A percentile compares a stretch with the other conserved stretches of the same genome.
Conservation (phyloP, 2,113 vertebrate species). For the Prunella fulvescens region DNA sequence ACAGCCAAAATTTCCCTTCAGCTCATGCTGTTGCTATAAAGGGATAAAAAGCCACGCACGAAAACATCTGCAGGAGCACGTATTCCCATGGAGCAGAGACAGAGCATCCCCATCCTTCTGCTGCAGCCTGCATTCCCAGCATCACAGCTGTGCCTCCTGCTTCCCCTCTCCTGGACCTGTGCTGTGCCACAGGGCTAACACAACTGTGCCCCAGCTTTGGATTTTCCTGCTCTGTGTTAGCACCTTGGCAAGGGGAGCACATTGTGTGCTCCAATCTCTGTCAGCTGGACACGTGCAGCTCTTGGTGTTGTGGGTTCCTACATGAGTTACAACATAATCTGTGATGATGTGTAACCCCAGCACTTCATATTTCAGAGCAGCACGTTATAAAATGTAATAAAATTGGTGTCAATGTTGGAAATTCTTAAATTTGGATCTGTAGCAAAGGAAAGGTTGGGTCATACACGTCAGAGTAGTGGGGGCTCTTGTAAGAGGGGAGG, state of each 20-base stretch:
- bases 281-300: not conserved
- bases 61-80: not conserved
- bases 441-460: not conserved
- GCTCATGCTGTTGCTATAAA: not conserved
- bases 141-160: not conserved
- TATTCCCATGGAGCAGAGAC: not conserved
- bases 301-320: not conserved
- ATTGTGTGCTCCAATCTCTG: not conserved
- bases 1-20: not conserved
- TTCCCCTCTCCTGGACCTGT: not conserved
- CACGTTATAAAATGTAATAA: not conserved
- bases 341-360: not conserved
- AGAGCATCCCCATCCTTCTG: not conserved
- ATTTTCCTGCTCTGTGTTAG: not conserved
- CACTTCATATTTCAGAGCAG: not conserved
- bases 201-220: not conserved
- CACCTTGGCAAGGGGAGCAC: not conserved
- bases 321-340: not conserved
- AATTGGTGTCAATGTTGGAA: not conserved
- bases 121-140: not conserved
- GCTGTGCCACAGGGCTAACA: not conserved
- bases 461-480: not conserved
- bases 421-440: not conserved
- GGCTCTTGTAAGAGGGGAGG: not conserved
- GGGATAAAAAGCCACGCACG: not conserved